Base-by-base conservation (phyloP, 2,113 vertebrate genomes). In the Danionella cerebrum region DNA sequence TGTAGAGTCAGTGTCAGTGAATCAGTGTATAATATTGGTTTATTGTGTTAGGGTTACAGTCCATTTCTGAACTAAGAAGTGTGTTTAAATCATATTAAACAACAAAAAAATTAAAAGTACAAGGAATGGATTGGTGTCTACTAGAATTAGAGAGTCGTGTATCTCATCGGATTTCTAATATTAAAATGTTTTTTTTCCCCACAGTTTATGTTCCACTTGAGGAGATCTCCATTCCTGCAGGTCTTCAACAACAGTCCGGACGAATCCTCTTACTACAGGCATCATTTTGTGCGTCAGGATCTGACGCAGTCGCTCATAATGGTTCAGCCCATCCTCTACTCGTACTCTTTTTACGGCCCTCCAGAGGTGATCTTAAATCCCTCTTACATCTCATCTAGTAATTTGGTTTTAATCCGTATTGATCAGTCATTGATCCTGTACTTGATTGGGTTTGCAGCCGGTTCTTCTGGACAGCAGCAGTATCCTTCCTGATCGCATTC, bases 211-310 rank as follows among this genome's bases (percentile, higher is more conserved):
- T 98, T 98, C 86, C 96, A 98, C 75, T 84, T 98, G 82, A 87
- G 96, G 58, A 85, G 96, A 75, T 98, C 96, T 8, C 92, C 95
- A 0, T 98, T 98, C 88, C 92, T 98, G 67, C 95, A 98, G 77
- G 94, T 98, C 53, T 98, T 98, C 76, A 98, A 98, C 84, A 98
- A 97, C 84, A 98, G 96, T 50, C 96, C 96, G 0, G 96, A 98
- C 19, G 96, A 98, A 72, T 97, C 94, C 0, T 97, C 96, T 0
- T 98, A 95, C 38, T 98, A 98, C 71, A 86, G 94, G 21, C 96
- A 98, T 81, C 92, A 98, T 72, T 98, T 98, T 76, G 89, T 93
- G 70, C 85, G 94, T 50, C 94, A 98, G 82, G 94, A 98, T 74
- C 85, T 98, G 67, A 98, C 94, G 5, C 96, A 98, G 84, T 98